Evolutionary conservation across 2,797 vertebrate species (phyloP).

Genomic region (Syngnathus rostellatus): DNA sequence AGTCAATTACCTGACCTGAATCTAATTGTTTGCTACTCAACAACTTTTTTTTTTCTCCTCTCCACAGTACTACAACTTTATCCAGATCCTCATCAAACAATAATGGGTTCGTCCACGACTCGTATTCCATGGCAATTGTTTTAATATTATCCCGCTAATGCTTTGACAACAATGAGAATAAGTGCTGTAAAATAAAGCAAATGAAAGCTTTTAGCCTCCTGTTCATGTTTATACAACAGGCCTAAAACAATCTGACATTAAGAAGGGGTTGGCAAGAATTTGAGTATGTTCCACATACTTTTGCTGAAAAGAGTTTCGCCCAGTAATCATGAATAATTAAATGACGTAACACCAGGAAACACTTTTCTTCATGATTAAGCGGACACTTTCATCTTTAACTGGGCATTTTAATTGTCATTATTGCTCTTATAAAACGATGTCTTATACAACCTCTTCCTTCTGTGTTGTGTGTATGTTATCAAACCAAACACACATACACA

Average conservation of each 20-base stretch:
- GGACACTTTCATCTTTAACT: background rate
- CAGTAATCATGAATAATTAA: background rate
- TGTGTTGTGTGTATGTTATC: background rate
- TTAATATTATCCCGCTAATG: background rate
- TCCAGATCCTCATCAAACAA: background rate
- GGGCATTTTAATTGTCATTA: background rate
- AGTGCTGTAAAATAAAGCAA: background rate
- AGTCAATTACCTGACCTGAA: no score
- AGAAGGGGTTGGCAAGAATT: background rate
- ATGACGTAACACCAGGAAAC: slow-evolving; percentile 1
- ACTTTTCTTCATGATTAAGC: background rate
- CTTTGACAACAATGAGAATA: background rate
- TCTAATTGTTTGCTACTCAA: no score
- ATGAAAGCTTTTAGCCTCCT: background rate
- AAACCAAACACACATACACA: background rate
- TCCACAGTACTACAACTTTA: no score
- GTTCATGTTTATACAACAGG: background rate
- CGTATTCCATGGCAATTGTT: background rate
- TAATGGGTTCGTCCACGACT: background rate
- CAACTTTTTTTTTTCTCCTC: no score
- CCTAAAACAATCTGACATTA: background rate
- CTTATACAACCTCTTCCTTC: background rate
- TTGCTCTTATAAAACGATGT: background rate
- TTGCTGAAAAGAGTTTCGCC: background rate
- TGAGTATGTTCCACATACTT: background rate